Evolutionary conservation across 2,888 invertebrate species (phyloP).

Genomic region (Mycalesis mineus): DNA sequence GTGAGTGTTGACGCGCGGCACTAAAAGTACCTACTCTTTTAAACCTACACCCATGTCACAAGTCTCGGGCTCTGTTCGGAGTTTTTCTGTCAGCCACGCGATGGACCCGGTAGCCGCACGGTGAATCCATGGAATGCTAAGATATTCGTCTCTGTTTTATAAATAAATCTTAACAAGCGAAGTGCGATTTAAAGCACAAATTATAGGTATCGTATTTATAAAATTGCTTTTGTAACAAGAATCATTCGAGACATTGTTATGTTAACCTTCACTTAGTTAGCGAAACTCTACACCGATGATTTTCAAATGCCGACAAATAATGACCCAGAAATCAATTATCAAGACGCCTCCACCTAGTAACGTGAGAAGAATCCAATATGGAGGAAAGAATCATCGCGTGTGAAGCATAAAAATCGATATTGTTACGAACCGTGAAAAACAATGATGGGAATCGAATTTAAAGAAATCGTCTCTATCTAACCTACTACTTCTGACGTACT

Average conservation of each 20-base stretch:
- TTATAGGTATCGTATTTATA: no score
- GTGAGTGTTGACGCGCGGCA: no score
- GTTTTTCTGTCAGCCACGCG: no score
- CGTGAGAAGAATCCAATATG: constrained; percentile 50
- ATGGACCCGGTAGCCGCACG: no score
- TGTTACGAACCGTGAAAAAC: constrained; percentile 39
- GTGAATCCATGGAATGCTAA: no score
- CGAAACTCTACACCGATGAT: neutral
- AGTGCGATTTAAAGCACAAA: no score
- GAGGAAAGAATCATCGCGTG: constrained; percentile 47
- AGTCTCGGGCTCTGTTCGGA: no score
- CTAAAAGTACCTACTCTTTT: no score
- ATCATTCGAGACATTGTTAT: neutral
- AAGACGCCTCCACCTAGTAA: constrained; percentile 37
- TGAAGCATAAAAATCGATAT: constrained; percentile 55
- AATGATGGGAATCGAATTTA: constrained; percentile 35
- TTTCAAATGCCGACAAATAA: neutral
- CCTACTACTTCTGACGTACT: neutral
- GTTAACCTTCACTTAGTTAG: neutral
- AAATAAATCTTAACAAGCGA: no score
- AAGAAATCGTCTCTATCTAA: constrained; percentile 12
- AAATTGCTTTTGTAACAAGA: no score
- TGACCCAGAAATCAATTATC: constrained; percentile 28
- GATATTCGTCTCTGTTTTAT: no score
- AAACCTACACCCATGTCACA: no score